Evolutionary conservation across 2,888 invertebrate genomes (phyloP).

Genomic region (Ceriagrion tenellum): DNA sequence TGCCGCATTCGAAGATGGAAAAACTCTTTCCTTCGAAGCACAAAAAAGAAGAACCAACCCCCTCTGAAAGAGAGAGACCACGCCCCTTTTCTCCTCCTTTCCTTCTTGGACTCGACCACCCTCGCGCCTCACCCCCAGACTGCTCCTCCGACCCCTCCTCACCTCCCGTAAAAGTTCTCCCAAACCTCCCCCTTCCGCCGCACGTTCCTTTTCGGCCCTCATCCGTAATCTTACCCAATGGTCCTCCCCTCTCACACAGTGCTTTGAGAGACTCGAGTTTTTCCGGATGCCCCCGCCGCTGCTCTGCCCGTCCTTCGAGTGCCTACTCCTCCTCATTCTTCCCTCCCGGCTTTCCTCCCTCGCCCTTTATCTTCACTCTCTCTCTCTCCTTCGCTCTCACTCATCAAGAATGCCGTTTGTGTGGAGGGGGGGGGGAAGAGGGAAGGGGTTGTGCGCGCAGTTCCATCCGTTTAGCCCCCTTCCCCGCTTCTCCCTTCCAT

Average conservation of each 20-base stretch:
- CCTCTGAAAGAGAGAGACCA: neutral
- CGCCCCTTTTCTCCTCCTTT: slow-evolving; percentile 13
- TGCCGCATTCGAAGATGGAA: slow-evolving; percentile 21
- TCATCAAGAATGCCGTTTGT: neutral
- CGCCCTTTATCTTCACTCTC: neutral
- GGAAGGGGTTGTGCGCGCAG: neutral
- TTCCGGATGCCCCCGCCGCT: neutral
- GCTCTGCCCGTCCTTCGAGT: neutral
- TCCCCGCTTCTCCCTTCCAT: neutral
- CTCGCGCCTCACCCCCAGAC: neutral
- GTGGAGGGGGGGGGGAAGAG: too few species aligned
- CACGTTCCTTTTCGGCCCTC: neutral
- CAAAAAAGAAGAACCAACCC: neutral
- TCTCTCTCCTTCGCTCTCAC: neutral
- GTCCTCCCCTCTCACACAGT: neutral
- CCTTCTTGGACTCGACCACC: neutral
- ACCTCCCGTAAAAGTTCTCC: neutral
- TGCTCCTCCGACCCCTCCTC: neutral
- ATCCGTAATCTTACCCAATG: neutral
- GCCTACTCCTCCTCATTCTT: neutral
- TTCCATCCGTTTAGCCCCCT: neutral
- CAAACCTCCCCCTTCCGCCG: neutral
- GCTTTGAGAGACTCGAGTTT: neutral
- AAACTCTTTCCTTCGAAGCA: slow-evolving; percentile 1
- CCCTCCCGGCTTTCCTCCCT: neutral